Evolutionary conservation across 2,113 vertebrate genomes (phyloP), one percentile per base, ranked within the genome.

Genomic region (Mustela nigripes): DNA sequence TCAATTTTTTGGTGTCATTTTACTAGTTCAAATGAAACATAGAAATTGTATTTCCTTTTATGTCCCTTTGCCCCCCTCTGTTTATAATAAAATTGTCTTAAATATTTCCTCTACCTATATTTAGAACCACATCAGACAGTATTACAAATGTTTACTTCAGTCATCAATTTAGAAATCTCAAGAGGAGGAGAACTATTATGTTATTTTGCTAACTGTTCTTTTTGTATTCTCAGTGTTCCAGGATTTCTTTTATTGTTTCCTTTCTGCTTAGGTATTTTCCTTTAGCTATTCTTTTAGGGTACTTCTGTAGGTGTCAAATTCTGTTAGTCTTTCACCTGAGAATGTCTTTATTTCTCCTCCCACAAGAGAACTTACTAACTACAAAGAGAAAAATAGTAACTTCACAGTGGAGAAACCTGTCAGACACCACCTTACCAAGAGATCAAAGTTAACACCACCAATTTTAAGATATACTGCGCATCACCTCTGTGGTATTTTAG

Each of bases 71-170:
- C 33, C 39, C 11, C 76, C 9, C 4, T 31, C 89, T 78, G 42
- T 81, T 92, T 86, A 78, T 56, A 93, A 79, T 74, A 65, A 5
- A 67, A 62, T 85, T 91, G 26, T 67, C 71, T 85, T 88, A 90
- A 80, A 18, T 95, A 91, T 89, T 96, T 92, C 22, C 45, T 95
- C 62, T 56, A 4, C 2, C 11, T 90, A 28, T 50, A 95, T 90
- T 89, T 48, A 78, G 74, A 97, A 87, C 60, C 39, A 42, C 62
- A 92, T 39, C 26, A 96, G 65, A 56, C 53, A 45, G 3, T 79
- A 33, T 87, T 82, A 58, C 9, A 7, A 94, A 53, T 96, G 80
- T 91, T 95, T 74, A 67, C n/a, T 92, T 92, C n/a, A 82, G 39
- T 42, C 76, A 91, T 94, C 24, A 91, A 86, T 82, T 90, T 79